Conservation (phyloP, 92 coral and sea anemone genomes). For the Porites divaricata region DNA sequence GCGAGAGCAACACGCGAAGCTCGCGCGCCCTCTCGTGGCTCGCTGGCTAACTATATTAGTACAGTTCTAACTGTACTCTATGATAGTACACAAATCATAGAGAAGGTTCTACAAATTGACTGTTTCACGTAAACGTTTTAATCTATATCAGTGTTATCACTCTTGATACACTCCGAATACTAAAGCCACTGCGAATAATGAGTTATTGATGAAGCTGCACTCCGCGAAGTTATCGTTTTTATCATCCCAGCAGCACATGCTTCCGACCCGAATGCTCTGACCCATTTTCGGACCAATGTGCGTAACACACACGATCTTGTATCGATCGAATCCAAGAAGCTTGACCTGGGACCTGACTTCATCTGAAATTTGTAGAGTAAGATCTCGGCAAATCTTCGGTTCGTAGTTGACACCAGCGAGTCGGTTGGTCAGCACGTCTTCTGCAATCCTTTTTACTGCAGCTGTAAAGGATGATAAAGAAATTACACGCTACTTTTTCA, state of each 20-base stretch:
- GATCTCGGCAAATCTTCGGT: constrained; percentile 72
- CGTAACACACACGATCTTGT: constrained; percentile 80
- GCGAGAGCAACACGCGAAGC: too few relatives aligned
- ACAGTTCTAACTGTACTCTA: too few relatives aligned
- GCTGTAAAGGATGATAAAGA: constrained; percentile 17
- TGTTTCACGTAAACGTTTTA: background rate
- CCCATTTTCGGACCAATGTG: constrained; percentile 64
- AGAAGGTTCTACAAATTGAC: background rate
- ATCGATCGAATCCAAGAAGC: constrained; percentile 73
- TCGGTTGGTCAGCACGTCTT: constrained; percentile 29
- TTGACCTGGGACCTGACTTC: constrained; percentile 61
- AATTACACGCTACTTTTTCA: background rate
- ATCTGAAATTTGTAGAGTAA: constrained; percentile 62
- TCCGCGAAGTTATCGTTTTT: constrained; percentile 62
- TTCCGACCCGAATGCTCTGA: constrained; percentile 58
- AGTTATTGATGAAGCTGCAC: constrained; percentile 48
- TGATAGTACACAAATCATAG: too few relatives aligned
- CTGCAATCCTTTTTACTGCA: constrained; percentile 46
- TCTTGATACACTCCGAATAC: constrained; percentile 75
- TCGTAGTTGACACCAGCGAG: constrained; percentile 53
- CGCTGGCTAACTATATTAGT: too few relatives aligned
- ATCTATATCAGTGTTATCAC: background rate
- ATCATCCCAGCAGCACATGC: constrained; percentile 74
- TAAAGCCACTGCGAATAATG: constrained; percentile 63
- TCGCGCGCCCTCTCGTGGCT: too few relatives aligned